These are phyloP conservation scores for Clistopyga incitator DNA, from an alignment of 2,888 invertebrate species.

Conservation along the genomic window DNA sequence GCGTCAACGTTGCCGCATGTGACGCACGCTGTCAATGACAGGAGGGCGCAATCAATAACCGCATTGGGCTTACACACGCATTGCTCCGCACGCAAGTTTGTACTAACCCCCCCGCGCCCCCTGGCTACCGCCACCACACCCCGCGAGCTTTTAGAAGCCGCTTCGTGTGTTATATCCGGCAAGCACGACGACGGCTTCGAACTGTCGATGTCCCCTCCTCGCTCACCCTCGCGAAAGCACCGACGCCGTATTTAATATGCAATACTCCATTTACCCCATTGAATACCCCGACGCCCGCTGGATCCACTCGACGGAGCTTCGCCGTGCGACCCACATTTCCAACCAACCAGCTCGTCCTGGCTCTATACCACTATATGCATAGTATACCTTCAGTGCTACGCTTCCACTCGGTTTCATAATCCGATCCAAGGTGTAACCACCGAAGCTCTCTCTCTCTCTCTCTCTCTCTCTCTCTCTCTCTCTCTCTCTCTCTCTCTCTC, in stretches of 20 bases:
- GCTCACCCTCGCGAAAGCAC: conserved; percentile 60
- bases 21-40: conserved; percentile 82
- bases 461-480: too few relatives aligned
- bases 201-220: conserved; percentile 48
- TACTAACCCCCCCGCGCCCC: conserved; percentile 65
- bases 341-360: conserved; percentile 42
- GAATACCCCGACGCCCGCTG: conserved; percentile 72
- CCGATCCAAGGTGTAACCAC: conserved; percentile 65
- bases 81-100: conserved; percentile 74
- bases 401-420: conserved; percentile 69
- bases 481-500: too few relatives aligned
- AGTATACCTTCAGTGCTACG: conserved; percentile 40
- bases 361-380: conserved; percentile 30
- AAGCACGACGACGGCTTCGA: conserved; percentile 26
- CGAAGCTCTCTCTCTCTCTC: too few relatives aligned
- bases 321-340: conserved; percentile 79
- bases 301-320: conserved; percentile 73
- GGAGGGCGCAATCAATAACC: conserved; percentile 82
- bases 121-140: too few relatives aligned
- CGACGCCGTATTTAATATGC: conserved; percentile 79
- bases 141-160: conserved; percentile 58
- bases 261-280: conserved; percentile 82
- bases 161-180: conserved; percentile 47
- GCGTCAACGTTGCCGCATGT: conserved; percentile 75
- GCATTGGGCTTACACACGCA: conserved; percentile 79